Evolutionary conservation across 1,140 invertebrate genomes (phyloP), one percentile per base, ranked within the genome.

Genomic region (Drosophila simulans): DNA sequence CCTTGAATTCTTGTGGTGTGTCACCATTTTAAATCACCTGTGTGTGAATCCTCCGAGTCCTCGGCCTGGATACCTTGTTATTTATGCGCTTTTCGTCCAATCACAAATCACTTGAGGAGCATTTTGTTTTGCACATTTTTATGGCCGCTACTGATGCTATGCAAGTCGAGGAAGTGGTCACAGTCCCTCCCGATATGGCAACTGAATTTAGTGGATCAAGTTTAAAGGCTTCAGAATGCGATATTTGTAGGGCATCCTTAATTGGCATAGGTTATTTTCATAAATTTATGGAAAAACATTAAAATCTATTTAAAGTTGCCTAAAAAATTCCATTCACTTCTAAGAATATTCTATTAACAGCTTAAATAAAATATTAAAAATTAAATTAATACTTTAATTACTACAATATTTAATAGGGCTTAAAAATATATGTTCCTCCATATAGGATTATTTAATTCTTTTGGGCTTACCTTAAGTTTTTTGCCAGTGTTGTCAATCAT

Each of bases 61-160:
- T 20, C 46, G 5, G n/a, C 27, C 40, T 20, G 70, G 48, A 45
- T 56, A 39, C 39, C 58, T 42, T 51, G 55, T 62, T 58, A 86
- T 86, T 86, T 83, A 86, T 88, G 63, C 10, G 39, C 51, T 52
- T 52, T 64, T 35, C 62, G 40, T 12, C 52, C 45, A 43, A 62
- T 69, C 75, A 79, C 79, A 83, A 79, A 83, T 82, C 75, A 88
- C 76, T 46, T 52, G 69, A 46, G 59, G 51, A 77, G 74, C 58
- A 75, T 83, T 86, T 88, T 88, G 83, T 82, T 77, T 69, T 72
- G 79, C 76, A 86, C 79, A 79, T 77, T 88, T 84, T 86, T 77
- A 88, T 88, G 79, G 83, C 27, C 39, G 83, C 83, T 86, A 86
- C 83, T 70, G 83, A 83, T 86, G 84, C 66, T 85, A 77, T 80